Conservation (phyloP, 2,113 vertebrate species). For the Hydrochoerus hydrochaeris region DNA sequence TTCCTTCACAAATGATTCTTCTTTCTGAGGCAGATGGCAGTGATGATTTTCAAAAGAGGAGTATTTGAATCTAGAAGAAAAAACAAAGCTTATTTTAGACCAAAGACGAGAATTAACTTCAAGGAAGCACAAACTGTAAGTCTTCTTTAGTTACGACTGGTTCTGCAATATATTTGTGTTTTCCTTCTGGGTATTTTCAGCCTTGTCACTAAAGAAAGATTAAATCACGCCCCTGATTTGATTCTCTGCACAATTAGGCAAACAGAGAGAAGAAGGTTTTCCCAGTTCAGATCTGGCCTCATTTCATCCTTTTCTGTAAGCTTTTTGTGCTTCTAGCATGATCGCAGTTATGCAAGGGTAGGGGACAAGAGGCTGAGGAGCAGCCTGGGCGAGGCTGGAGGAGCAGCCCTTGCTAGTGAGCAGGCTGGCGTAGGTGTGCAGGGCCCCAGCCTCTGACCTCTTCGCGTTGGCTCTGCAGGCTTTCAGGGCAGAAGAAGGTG, state of each 20-base stretch:
- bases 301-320: not conserved
- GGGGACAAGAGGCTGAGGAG: not conserved
- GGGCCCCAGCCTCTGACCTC: not conserved
- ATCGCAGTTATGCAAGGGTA: not conserved
- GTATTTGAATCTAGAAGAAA: conserved; percentile 91
- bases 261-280: not conserved
- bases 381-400: not conserved
- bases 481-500: not conserved
- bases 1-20: conserved; percentile 44
- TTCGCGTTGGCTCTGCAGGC: not conserved
- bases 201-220: not conserved
- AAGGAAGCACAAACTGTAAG: conserved; percentile 90
- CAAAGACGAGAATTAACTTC: conserved; percentile 85
- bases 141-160: conserved; percentile 33
- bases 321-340: not conserved
- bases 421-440: not conserved
- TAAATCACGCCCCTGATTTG: not conserved
- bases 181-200: not conserved
- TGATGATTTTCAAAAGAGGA: conserved; percentile 94
- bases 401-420: not conserved
- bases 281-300: not conserved
- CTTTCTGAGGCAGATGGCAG: conserved; percentile 88
- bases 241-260: not conserved
- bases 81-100: conserved; percentile 82
- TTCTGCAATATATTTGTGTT: not conserved